These are phyloP conservation scores for Oncorhynchus mykiss DNA, from an alignment of 2,113 vertebrate species.

Conservation along the genomic window DNA sequence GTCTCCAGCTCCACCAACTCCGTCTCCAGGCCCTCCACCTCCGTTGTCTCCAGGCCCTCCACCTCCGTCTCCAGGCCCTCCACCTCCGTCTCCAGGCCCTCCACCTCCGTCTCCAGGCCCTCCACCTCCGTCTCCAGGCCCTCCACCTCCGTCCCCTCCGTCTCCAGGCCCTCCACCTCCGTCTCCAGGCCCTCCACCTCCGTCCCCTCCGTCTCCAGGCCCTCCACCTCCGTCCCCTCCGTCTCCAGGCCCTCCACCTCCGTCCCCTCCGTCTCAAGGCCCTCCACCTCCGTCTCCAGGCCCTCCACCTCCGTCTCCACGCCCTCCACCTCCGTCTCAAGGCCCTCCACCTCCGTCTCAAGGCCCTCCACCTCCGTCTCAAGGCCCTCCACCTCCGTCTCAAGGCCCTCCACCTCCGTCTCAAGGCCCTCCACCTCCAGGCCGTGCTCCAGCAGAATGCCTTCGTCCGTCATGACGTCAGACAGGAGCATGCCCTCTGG, in stretches of 20 bases:
- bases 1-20: conserved; percentile 78
- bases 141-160: no score
- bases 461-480: conserved; percentile 93
- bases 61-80: no score
- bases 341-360: conserved; percentile 76
- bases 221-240: no score
- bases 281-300: conserved; percentile 73
- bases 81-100: conserved; percentile 74
- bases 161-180: no score
- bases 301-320: conserved; percentile 66
- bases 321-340: conserved; percentile 72
- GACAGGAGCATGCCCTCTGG: conserved; percentile 95
- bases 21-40: conserved; percentile 83
- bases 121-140: conserved; percentile 76
- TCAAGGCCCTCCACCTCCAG: conserved; percentile 83
- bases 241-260: no score
- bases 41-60: conserved; percentile 18
- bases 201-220: no score
- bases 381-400: no score
- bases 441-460: conserved; percentile 89
- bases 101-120: conserved; percentile 67
- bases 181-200: no score
- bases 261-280: no score
- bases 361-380: conserved; percentile 78
- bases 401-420: conserved; percentile 72